These are phyloP conservation scores for Cataglyphis rosenhaueri DNA, from an alignment of 2,888 invertebrate species.

Conservation along the genomic window DNA sequence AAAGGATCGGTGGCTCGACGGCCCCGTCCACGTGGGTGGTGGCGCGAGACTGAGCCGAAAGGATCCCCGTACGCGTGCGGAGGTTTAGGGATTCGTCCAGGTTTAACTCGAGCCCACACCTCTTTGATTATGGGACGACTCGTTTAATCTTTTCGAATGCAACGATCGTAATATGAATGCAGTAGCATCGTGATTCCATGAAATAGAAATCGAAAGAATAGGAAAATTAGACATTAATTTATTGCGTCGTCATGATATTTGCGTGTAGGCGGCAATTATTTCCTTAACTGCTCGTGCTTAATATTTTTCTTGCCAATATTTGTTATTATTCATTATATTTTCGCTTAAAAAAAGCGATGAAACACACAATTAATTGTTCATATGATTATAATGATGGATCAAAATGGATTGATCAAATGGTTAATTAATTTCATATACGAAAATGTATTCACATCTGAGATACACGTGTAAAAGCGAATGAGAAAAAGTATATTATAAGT, in stretches of 20 bases:
- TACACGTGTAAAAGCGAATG: conserved; percentile 12
- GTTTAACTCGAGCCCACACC: conserved; percentile 57
- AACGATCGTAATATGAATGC: background rate
- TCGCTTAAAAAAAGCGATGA: background rate
- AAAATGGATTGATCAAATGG: background rate
- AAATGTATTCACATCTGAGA: background rate
- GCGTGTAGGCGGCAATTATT: background rate
- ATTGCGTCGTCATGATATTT: background rate
- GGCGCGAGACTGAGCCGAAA: conserved; percentile 76
- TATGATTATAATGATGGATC: background rate
- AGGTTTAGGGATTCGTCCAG: conserved; percentile 62
- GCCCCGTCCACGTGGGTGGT: conserved; percentile 80
- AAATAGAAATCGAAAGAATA: background rate
- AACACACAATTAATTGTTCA: background rate
- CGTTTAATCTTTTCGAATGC: conserved; percentile 40
- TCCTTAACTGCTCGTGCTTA: background rate
- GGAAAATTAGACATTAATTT: background rate
- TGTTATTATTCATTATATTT: background rate
- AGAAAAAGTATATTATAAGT: conserved; percentile 12
- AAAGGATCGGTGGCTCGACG: conserved; percentile 80
- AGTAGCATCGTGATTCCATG: background rate
- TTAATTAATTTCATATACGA: conserved; percentile 16
- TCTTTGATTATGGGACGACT: conserved; percentile 31
- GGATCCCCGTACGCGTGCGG: conserved; percentile 74
- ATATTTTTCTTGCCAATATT: background rate